A percentile compares a stretch with the other conserved stretches of the same genome.
Conservation (phyloP, 2,888 invertebrate species). For the Cetonia aurata region DNA sequence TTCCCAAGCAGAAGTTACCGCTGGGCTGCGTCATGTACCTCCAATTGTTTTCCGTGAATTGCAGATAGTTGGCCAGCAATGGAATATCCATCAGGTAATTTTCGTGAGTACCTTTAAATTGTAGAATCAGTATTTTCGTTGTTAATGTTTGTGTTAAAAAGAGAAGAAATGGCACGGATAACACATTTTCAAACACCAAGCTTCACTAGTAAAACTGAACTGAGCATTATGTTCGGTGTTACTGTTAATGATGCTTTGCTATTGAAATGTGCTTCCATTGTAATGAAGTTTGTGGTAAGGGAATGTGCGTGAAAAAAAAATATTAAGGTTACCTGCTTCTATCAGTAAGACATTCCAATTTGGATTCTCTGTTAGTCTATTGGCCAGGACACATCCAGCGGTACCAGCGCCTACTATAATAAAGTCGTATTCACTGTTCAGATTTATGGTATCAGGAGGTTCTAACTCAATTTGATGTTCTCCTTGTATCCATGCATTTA, state of each 20-base stretch:
- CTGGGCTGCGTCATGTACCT: slow-evolving; percentile 85
- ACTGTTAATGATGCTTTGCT: too few relatives aligned
- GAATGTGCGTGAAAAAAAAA: too few relatives aligned
- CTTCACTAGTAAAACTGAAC: too few relatives aligned
- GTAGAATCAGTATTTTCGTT: too few relatives aligned
- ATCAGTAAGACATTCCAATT: slow-evolving; percentile 60
- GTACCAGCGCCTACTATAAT: slow-evolving; percentile 68
- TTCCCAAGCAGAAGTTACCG: slow-evolving; percentile 78
- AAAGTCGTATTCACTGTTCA: slow-evolving; percentile 67
- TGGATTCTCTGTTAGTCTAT: slow-evolving; percentile 67
- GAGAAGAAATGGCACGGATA: too few relatives aligned
- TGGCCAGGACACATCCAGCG: slow-evolving; percentile 68
- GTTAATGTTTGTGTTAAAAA: too few relatives aligned
- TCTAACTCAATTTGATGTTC: slow-evolving; percentile 68
- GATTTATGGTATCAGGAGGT: slow-evolving; percentile 68
- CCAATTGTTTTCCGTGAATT: slow-evolving; percentile 83
- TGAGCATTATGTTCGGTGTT: too few relatives aligned
- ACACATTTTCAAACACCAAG: too few relatives aligned
- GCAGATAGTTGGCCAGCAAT: slow-evolving; percentile 78
- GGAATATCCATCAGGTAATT: slow-evolving; percentile 83
- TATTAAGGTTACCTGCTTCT: slow-evolving; percentile 60
- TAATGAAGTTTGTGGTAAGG: too few relatives aligned
- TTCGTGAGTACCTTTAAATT: slow-evolving; percentile 70
- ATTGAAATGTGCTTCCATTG: too few relatives aligned
- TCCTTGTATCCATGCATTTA: slow-evolving; percentile 71